phyloP scores from a whole-genome alignment of 2,888 invertebrate genomes.

The Drosophila buzzatii region DNA sequence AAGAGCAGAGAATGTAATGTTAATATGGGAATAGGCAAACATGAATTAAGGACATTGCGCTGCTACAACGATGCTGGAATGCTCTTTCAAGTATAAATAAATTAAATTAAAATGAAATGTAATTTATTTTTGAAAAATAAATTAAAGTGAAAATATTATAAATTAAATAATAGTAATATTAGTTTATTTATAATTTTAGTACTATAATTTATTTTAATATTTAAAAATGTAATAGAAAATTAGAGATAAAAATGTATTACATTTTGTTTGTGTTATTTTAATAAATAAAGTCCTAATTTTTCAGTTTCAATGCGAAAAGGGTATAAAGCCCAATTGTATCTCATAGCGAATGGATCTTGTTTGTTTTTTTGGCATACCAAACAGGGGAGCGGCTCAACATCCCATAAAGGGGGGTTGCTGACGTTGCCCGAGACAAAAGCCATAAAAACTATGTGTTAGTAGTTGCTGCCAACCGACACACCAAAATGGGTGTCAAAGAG shows the following conservation, averaged over 20 bases:
- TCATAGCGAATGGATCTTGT: constrained; percentile 6
- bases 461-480: constrained; percentile 26
- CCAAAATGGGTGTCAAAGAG: constrained; percentile 19
- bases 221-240: too few relatives aligned
- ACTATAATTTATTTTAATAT: too few relatives aligned
- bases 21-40: constrained; percentile 33
- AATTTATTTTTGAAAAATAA: not conserved
- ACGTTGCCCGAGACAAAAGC: constrained; percentile 57
- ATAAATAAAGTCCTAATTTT: too few relatives aligned
- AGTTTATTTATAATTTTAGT: too few relatives aligned
- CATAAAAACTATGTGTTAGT: constrained; percentile 59
- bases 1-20: constrained; percentile 28
- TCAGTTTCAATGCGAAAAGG: too few relatives aligned
- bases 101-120: not conserved
- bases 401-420: constrained; percentile 33
- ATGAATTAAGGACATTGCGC: not conserved
- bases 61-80: constrained; percentile 12
- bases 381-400: constrained; percentile 42
- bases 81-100: not conserved
- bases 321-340: not conserved
- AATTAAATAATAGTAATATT: too few relatives aligned
- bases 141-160: not conserved
- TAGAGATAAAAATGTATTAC: too few relatives aligned
- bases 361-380: not conserved
- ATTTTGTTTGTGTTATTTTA: too few relatives aligned